A percentile compares a stretch with the other conserved stretches of the same genome.
Evolutionary conservation across 2,797 vertebrate species (phyloP).

Genomic region (Falco columbarius): DNA sequence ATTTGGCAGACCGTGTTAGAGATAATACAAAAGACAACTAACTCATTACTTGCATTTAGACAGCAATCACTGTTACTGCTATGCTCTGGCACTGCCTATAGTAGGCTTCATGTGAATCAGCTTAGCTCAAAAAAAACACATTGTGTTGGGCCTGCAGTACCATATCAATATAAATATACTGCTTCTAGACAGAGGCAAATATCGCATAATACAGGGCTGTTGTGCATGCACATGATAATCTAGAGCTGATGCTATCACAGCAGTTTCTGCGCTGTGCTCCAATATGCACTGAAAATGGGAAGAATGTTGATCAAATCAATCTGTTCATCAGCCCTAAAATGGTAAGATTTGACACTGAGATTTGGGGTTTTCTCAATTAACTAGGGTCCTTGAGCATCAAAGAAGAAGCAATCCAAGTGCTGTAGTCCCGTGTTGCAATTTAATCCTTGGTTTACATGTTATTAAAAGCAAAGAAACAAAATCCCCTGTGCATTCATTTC

Average conservation of each 20-base stretch:
- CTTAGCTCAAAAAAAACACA: background rate
- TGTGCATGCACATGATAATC: background rate
- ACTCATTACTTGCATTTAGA: background rate
- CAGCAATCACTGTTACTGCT: background rate
- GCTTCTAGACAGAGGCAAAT: background rate
- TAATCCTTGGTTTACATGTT: background rate
- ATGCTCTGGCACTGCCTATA: background rate
- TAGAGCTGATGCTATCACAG: background rate
- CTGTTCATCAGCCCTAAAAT: background rate
- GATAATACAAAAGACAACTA: background rate
- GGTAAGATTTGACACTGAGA: background rate
- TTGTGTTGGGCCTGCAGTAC: background rate
- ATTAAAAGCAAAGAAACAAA: background rate
- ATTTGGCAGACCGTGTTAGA: background rate
- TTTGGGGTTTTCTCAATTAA: background rate
- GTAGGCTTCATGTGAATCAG: background rate
- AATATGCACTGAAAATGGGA: background rate
- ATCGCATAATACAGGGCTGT: accelerated
- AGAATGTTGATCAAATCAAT: background rate
- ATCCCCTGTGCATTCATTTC: background rate
- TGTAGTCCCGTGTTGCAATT: background rate
- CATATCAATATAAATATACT: background rate
- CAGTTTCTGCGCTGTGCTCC: background rate
- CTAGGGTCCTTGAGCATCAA: background rate
- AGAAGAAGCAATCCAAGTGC: background rate